A percentile compares a stretch with the other conserved stretches of the same genome.
Conservation (phyloP, 2,888 invertebrate genomes). For the Sinhomidia bicolor region DNA sequence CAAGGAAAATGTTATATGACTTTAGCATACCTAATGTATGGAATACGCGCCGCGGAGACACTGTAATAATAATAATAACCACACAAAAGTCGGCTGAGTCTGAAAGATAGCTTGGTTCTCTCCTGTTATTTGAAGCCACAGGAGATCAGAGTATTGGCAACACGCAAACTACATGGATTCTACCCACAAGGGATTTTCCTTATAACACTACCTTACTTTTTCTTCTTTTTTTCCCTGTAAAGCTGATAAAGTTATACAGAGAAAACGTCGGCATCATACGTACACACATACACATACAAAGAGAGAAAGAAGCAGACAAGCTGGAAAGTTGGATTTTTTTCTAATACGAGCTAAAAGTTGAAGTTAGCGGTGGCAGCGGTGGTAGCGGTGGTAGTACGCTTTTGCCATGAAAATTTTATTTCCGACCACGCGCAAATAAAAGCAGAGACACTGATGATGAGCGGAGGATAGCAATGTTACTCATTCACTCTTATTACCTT, state of each 20-base stretch:
- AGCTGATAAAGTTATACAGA: too few species aligned
- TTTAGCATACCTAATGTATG: neutral
- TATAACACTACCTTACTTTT: constrained; percentile 46
- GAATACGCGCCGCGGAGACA: constrained; percentile 10
- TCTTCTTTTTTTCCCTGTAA: neutral
- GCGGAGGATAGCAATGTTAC: neutral
- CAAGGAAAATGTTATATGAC: constrained; percentile 40
- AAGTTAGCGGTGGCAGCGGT: neutral
- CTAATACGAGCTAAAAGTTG: too few species aligned
- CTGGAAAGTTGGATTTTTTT: constrained; percentile 28
- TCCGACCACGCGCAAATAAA: constrained; percentile 29
- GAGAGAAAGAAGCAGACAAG: neutral
- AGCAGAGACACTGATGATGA: constrained; percentile 35
- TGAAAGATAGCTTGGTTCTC: constrained; percentile 36
- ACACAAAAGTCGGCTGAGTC: constrained; percentile 33
- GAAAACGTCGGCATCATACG: neutral
- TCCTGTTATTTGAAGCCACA: constrained; percentile 52
- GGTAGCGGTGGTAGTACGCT: neutral
- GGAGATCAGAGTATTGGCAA: constrained; percentile 52
- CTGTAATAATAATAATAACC: constrained; percentile 44
- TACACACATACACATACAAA: neutral
- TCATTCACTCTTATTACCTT: constrained; percentile 52
- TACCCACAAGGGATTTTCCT: constrained; percentile 48
- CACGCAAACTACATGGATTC: constrained; percentile 51
- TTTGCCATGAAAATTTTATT: constrained; percentile 52